Evolutionary conservation across 2,113 vertebrate species (phyloP), one percentile per base, ranked within the genome.

Genomic region (Pungitius pungitius): DNA sequence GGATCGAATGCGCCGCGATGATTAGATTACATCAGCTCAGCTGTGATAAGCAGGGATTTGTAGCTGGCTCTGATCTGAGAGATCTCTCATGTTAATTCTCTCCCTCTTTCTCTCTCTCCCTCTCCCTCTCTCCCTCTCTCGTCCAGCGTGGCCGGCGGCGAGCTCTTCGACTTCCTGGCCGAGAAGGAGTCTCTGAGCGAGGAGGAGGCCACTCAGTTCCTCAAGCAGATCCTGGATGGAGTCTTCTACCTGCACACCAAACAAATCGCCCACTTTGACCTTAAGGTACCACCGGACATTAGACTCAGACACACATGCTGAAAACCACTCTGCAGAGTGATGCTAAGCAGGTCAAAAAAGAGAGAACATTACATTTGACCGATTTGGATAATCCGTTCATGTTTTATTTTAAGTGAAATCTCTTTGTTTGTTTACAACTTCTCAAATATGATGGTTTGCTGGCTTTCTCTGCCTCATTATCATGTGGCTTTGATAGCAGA

Each of bases 141-240:
- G 1, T 70, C 45, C 87, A 99, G 98, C 2, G 98, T 99, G 91
- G 96, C 97, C 78, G 98, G 98, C 52, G 98, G 98, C 0, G 97
- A 99, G 78, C 95, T 99, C 39, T 99, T 99, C 14, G 97, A 99
- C 93, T 99, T 99, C 90, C 93, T 99, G 87, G 98, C 97, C 26
- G 97, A 99, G 85, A 99, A 99, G 71, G 98, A 99, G 93, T 99
- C 98, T 22, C 90, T 99, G 74, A 96, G 96, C 0, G 97, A 99
- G 90, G 98, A 99, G 78, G 97, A 99, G 84, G 98, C 98, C 74
- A 99, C 98, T 0, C 97, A 98, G 91, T 99, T 99, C 93, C 96
- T 99, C 69, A 99, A 99, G 81, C 98, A 99, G 89, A 99, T 99
- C 87, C 95, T 99, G 80, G 98, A 97, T 18, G 98, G 98, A 26